Percentiles rank a stretch among this genome's conserved stretches.
Conservation (phyloP, 2,797 vertebrate genomes). For the Enteromius radiatus region DNA sequence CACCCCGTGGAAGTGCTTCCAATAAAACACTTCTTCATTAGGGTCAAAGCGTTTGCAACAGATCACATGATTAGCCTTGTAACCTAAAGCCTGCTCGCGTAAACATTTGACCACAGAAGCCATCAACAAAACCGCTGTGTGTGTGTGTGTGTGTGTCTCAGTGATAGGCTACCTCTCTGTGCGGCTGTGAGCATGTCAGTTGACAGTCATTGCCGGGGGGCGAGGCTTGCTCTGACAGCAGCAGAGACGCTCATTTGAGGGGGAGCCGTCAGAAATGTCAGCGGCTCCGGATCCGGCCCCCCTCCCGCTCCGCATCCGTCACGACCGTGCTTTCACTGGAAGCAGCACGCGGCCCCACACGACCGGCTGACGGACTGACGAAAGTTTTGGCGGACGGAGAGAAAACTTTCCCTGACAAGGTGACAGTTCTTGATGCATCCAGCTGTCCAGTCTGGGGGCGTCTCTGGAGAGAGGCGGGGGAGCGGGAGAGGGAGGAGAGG, state of each 20-base stretch:
- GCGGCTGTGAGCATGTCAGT: constrained; percentile 82
- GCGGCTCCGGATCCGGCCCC: constrained; percentile 90
- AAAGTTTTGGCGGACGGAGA: constrained; percentile 92
- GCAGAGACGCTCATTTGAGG: constrained; percentile 95
- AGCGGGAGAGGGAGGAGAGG: constrained; percentile 64
- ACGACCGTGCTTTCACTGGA: constrained; percentile 1
- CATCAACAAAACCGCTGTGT: neutral
- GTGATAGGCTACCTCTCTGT: constrained; percentile 33
- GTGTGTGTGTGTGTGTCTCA: constrained; percentile 27
- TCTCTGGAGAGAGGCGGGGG: constrained; percentile 53
- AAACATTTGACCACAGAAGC: constrained; percentile 19
- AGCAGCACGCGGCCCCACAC: constrained; percentile 40
- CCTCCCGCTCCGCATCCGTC: constrained; percentile 68
- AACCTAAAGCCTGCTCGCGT: neutral
- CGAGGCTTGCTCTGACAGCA: constrained; percentile 97
- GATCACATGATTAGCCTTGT: constrained; percentile 5
- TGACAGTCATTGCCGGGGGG: constrained; percentile 97
- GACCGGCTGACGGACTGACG: constrained; percentile 76
- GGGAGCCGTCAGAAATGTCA: constrained; percentile 86
- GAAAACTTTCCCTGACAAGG: constrained; percentile 96
- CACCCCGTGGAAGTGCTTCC: neutral
- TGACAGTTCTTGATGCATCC: constrained; percentile 88
- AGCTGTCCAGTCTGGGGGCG: constrained; percentile 57
- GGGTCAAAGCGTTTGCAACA: neutral
- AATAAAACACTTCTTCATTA: neutral